Base-by-base conservation (phyloP, 1,140 invertebrate genomes). In the Druon quercuslanigerum region DNA sequence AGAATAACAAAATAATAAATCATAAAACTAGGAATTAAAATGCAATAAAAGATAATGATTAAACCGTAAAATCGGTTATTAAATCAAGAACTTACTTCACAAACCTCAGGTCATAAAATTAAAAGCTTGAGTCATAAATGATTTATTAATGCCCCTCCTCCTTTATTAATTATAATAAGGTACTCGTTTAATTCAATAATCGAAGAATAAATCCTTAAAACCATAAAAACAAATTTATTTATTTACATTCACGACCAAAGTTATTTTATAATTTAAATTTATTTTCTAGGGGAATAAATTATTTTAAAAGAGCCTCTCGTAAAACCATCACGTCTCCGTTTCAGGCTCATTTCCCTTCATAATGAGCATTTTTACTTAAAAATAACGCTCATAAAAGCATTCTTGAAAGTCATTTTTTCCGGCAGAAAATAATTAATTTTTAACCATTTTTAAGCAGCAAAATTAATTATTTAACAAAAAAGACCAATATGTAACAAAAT, bases 51-150 rank as follows among this genome's bases (percentile, higher is more conserved):
- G 40, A 66, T 56, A 66, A 66, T 33, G 14, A 66, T 25, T 13
- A 40, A 66, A 33, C 40, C 57, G 20, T 66, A 66, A 66, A 66
- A 66, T 66, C 33, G 57, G 25, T 0, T 33, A 0, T 66, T 66
- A 66, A 66, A 66, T 14, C 12, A 14, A 33, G 57, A 40, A 66
- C 13, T 66, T 66, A 66, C 33, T 66, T 66, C 57, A 33, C 25
- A 66, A 66, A 46, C 9, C 57, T n/a, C 13, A 33, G 57, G 57
- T 14, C 25, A 66, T 66, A 66, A 66, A 66, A 66, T 20, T 66
- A 16, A 66, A 66, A 40, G 20, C 57, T 40, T 66, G 57, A 20
- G 14, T 66, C 57, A 66, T 66, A 66, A 66, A 66, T 66, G 57
- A 66, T 66, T 66, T 66, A 66, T 66, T 66, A 66, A 66, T 40